Evolutionary conservation across 2,113 vertebrate genomes (phyloP), one percentile per base, ranked within the genome.

Genomic region (Eira barbara): DNA sequence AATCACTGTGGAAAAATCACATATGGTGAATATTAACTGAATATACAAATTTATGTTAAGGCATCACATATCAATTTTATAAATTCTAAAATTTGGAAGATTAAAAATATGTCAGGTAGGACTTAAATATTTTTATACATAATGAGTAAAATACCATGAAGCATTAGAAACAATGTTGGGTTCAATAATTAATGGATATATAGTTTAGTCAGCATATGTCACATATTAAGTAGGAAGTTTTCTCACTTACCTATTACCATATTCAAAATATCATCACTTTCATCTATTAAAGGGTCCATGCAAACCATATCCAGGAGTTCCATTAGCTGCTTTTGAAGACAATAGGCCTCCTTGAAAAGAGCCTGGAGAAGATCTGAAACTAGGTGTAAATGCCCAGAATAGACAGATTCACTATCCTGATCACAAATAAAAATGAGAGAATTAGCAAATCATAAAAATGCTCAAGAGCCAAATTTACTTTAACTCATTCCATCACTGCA

Each of bases 311-410:
- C 99, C 96, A 99, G 95, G 8, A 99, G 94, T 71, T 99, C 99
- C 99, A 99, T 99, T 31, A 99, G 98, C 67, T 99, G 98, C 90
- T 99, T 99, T 95, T 99, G 99, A 89, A 99, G 99, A 47, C 98
- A 98, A 95, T 99, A 99, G 3, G 99, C 99, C 89, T 99, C 99
- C 96, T 99, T 99, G 97, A 99, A 99, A 78, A 99, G 92, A 29
- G 98, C 98, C 95, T 99, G 99, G 0, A 99, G 99, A 91, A 99
- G 98, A 97, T 99, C 99, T 49, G 99, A 99, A 87, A 99, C 99
- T 45, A 99, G 97, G n/a, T 99, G 99, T 87, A 99, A 98, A 36
- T 98, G 98, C 27, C 99, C 99, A 98, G 98, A 99, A 97, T 99
- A 99, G 39, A 99, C 65, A 15, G 99, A 98, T 82, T 99, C 99